Evolutionary conservation across 2,888 invertebrate species (phyloP), one percentile per base, ranked within the genome.

Genomic region (Xestobium rufovillosum): DNA sequence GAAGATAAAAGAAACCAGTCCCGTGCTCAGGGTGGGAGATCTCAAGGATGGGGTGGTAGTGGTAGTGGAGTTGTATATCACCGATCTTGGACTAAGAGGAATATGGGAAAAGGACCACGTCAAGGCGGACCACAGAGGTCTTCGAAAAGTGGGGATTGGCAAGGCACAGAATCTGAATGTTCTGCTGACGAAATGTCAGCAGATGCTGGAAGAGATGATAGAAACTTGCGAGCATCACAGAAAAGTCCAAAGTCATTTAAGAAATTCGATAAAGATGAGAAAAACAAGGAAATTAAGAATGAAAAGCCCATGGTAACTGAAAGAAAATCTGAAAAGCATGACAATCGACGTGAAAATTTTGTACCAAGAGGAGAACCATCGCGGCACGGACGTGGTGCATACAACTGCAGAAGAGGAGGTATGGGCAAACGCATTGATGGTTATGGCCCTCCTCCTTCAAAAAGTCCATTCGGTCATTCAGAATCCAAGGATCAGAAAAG

Each of bases 361-460:
- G 81, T 85, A 1, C 90, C 90, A 0, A 75, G 88, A 13, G 91
- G 91, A 1, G 90, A 90, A 61, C 91, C 91, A 0, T 89, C 89
- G 1, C 72, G 90, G 33, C 78, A 90, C 39, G 91, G 91, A 3
- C 73, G 91, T 42, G 87, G 83, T 10, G 74, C 73, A 2, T 49
- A 53, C 12, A 54, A 50, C 31, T 53, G 56, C 36, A 42, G 55
- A 30, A 44, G 69, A 40, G 70, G 76, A 15, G 61, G 70, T 43
- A 68, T 72, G 13, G 73, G 79, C 38, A 73, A 71, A 47, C 70
- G 83, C 46, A 77, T 83, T 39, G 75, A 83, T 47, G 80, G 82
- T 3, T 86, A 85, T 59, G 84, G 86, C 1, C 83, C 83, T n/a
- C 85, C 84, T 1, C 78, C 83, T 38, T 78, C 80, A 19, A 84